These are phyloP conservation scores for Panthera uncia DNA, from an alignment of 2,113 vertebrate genomes.

Conservation along the genomic window DNA sequence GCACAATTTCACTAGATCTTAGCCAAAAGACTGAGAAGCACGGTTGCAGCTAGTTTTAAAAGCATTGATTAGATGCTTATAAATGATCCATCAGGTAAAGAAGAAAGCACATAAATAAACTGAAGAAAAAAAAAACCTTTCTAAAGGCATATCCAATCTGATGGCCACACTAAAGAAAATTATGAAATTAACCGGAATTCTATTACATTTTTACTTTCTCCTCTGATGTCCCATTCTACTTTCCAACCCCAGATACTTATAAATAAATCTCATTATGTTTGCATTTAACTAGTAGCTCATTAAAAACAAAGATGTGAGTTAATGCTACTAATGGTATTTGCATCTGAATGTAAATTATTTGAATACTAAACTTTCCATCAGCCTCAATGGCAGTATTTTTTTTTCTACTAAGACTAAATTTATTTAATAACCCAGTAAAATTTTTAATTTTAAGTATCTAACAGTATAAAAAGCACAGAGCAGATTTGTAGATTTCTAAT, in stretches of 20 bases:
- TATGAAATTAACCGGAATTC: background rate
- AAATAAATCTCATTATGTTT: background rate
- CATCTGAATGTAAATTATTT: constrained; percentile 38
- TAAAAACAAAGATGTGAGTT: background rate
- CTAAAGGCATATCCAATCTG: background rate
- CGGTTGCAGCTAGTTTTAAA: constrained; percentile 41
- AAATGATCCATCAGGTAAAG: constrained; percentile 24
- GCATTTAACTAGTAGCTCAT: background rate
- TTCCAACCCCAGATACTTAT: background rate
- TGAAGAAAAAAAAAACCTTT: background rate
- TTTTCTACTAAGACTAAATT: too few relatives aligned
- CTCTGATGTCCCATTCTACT: background rate
- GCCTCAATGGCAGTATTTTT: background rate
- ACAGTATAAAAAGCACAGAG: too few relatives aligned
- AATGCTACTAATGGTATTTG: background rate
- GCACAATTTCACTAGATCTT: background rate
- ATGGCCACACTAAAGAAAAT: background rate
- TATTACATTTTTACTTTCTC: background rate
- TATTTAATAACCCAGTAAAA: too few relatives aligned
- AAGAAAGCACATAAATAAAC: constrained; percentile 9
- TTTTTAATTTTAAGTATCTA: too few relatives aligned
- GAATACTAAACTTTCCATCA: constrained; percentile 42
- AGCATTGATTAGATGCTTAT: background rate
- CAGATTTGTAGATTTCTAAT: too few relatives aligned
- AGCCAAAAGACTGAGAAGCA: background rate